Conservation (phyloP, 2,888 invertebrate genomes). For the Taphrorychus bicolor region DNA sequence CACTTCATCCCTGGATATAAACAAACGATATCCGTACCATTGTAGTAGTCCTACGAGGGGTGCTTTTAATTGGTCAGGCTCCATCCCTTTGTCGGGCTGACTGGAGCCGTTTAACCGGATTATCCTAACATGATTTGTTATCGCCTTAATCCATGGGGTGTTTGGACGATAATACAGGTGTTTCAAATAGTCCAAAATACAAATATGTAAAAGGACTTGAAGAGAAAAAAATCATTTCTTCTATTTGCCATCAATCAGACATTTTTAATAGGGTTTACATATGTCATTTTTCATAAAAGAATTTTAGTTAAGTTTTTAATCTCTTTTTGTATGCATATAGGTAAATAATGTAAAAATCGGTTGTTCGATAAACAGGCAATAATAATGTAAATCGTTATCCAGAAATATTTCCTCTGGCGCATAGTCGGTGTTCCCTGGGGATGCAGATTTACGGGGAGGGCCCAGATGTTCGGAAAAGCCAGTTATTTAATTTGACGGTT, state of each 20-base stretch:
- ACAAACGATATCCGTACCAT: background rate
- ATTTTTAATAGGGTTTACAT: too few species aligned
- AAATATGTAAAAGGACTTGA: background rate
- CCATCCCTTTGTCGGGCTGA: conserved; percentile 53
- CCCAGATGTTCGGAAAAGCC: conserved; percentile 54
- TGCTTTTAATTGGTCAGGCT: conserved; percentile 51
- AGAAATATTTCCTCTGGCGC: conserved; percentile 12
- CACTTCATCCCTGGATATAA: background rate
- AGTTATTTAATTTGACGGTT: conserved; percentile 57
- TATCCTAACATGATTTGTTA: conserved; percentile 55
- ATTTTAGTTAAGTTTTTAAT: background rate
- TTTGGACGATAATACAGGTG: conserved; percentile 47
- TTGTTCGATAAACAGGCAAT: background rate
- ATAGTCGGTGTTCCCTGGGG: conserved; percentile 44
- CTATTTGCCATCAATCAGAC: too few species aligned
- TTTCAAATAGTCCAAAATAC: conserved; percentile 24
- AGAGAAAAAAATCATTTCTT: background rate
- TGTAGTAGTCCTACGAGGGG: conserved; percentile 39
- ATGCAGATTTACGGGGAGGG: conserved; percentile 47
- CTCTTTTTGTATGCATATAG: background rate
- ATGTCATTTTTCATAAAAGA: background rate
- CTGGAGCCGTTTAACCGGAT: conserved; percentile 54
- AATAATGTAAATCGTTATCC: conserved; percentile 3
- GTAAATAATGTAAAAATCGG: background rate
- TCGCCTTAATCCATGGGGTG: conserved; percentile 38